Conservation (phyloP, 2,113 vertebrate species). For the Xiphophorus couchianus region DNA sequence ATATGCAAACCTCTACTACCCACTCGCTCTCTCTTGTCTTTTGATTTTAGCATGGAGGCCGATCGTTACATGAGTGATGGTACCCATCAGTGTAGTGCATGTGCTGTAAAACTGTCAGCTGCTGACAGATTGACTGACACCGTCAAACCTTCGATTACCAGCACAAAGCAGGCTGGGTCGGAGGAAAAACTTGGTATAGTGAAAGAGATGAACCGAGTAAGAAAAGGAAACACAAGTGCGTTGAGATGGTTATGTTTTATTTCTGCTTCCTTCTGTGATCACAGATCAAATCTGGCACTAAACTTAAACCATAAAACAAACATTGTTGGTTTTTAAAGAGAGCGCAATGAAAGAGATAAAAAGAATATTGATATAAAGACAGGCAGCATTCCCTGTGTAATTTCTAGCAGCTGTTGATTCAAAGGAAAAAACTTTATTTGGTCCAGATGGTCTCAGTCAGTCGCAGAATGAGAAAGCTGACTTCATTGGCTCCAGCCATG, state of each 20-base stretch:
- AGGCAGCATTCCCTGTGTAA: conserved; percentile 70
- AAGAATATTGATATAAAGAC: conserved; percentile 43
- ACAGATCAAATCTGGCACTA: conserved; percentile 49
- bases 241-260: conserved; percentile 25
- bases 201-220: conserved; percentile 1
- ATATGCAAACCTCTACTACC: conserved; percentile 41
- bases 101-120: conserved; percentile 85
- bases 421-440: conserved; percentile 75
- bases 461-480: conserved; percentile 81
- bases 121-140: conserved; percentile 83
- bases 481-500: conserved; percentile 74
- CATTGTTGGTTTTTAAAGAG: conserved; percentile 37
- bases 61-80: conserved; percentile 83
- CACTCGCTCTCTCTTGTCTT: conserved; percentile 50
- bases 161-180: conserved; percentile 23
- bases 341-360: conserved; percentile 39
- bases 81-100: conserved; percentile 82
- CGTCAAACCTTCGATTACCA: conserved; percentile 77
- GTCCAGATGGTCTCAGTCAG: conserved; percentile 84
- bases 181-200: conserved; percentile 6
- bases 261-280: conserved; percentile 36
- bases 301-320: conserved; percentile 59
- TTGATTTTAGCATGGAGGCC: conserved; percentile 73
- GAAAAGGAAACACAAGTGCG: conserved; percentile 39
- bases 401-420: conserved; percentile 80